Conservation (phyloP, 2,888 invertebrate species). For the Aporophyla nigra region DNA sequence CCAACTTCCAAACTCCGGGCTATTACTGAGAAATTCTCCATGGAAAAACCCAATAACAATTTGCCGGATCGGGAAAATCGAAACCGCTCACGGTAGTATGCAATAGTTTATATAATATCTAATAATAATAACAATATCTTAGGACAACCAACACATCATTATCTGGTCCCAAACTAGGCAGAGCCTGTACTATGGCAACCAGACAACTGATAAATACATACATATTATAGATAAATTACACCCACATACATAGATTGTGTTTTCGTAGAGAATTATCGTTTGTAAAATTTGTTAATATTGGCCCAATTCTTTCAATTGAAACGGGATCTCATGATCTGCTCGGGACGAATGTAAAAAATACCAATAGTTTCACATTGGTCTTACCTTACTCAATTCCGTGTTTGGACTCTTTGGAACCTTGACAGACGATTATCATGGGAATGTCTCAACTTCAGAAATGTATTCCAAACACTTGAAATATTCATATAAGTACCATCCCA, state of each 20-base stretch:
- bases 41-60: too few relatives aligned
- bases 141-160: too few relatives aligned
- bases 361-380: background rate
- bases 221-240: too few relatives aligned
- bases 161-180: too few relatives aligned
- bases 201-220: too few relatives aligned
- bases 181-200: too few relatives aligned
- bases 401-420: background rate
- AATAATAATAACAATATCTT: too few relatives aligned
- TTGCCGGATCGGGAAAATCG: too few relatives aligned
- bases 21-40: too few relatives aligned
- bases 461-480: conserved; percentile 36
- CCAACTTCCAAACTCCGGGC: too few relatives aligned
- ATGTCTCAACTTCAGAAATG: conserved; percentile 19
- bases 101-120: background rate
- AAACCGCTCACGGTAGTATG: background rate
- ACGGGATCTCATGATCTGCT: background rate
- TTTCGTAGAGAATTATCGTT: background rate
- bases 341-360: background rate
- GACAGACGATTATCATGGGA: conserved; percentile 25
- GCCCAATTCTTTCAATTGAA: too few relatives aligned
- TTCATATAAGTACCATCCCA: conserved; percentile 15
- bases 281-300: background rate
- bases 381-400: background rate
- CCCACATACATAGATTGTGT: too few relatives aligned